Conservation (phyloP, 2,797 vertebrate species). For the Brachyrhaphis roseni region DNA sequence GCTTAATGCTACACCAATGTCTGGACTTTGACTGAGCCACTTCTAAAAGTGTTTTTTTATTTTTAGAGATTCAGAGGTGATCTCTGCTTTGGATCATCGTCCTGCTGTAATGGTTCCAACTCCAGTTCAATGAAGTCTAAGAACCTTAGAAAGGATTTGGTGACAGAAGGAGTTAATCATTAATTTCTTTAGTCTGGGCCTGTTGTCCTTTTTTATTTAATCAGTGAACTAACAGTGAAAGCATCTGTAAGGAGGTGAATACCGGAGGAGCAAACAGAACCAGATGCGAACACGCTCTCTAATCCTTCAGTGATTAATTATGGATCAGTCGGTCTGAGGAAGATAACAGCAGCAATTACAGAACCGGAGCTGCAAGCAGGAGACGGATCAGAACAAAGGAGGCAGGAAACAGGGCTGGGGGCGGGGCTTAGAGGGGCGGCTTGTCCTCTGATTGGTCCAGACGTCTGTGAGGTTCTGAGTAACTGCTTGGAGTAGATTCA, state of each 20-base stretch:
- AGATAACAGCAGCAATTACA: neutral
- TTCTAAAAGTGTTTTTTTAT: too few relatives aligned
- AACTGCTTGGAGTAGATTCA: neutral
- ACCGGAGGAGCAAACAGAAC: neutral
- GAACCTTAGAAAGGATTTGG: neutral
- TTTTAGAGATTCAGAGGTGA: too few relatives aligned
- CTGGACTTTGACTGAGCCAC: too few relatives aligned
- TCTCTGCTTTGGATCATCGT: too few relatives aligned
- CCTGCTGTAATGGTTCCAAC: neutral
- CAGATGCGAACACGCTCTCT: too few relatives aligned
- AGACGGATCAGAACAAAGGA: neutral
- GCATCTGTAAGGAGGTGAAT: neutral
- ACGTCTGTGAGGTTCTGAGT: neutral
- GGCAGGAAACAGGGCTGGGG: neutral
- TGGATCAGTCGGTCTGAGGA: neutral
- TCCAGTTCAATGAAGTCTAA: neutral
- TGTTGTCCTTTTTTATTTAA: neutral
- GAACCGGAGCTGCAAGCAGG: conserved; percentile 3
- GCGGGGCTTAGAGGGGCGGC: neutral
- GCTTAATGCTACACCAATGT: too few relatives aligned
- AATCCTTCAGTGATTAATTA: neutral
- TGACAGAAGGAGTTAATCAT: neutral
- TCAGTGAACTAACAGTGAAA: neutral
- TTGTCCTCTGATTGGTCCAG: neutral
- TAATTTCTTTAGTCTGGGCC: neutral